Evolutionary conservation across 2,113 vertebrate species (phyloP).

Genomic region (Lampris incognitus): DNA sequence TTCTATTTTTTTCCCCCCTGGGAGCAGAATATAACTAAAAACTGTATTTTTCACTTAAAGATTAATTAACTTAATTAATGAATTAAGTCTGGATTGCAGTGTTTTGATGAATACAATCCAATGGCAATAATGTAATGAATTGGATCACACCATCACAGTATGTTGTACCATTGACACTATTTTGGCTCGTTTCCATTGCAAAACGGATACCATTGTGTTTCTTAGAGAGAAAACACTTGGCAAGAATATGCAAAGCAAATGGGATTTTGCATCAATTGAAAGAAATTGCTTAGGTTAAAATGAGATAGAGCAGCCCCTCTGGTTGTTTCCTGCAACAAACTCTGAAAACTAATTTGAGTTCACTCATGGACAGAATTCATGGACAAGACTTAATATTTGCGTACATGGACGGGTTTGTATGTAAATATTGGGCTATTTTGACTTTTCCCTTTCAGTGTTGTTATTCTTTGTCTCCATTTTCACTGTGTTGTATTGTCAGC

Average conservation of each 20-base stretch:
- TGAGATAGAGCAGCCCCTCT: slow-evolving; percentile 40
- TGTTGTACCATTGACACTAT: slow-evolving; percentile 23
- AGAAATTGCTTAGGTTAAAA: slow-evolving; percentile 46
- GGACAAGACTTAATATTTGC: slow-evolving; percentile 16
- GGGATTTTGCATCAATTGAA: slow-evolving; percentile 32
- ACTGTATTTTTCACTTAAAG: slow-evolving; percentile 32
- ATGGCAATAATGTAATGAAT: slow-evolving; percentile 28
- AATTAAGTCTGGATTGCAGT: slow-evolving; percentile 15
- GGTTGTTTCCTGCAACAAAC: slow-evolving; percentile 42
- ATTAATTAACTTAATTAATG: neutral
- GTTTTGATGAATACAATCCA: slow-evolving; percentile 34
- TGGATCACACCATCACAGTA: neutral
- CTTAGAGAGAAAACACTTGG: slow-evolving; percentile 1
- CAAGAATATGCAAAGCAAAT: slow-evolving; percentile 54
- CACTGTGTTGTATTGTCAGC: slow-evolving; percentile 59
- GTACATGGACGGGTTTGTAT: slow-evolving; percentile 15
- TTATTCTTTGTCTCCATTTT: slow-evolving; percentile 63
- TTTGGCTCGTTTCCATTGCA: slow-evolving; percentile 32
- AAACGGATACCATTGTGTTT: slow-evolving; percentile 46
- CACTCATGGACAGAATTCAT: slow-evolving; percentile 39
- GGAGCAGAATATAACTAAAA: slow-evolving; percentile 4
- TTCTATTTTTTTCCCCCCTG: neutral
- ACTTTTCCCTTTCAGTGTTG: slow-evolving; percentile 46
- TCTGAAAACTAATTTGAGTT: slow-evolving; percentile 61
- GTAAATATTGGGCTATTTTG: slow-evolving; percentile 55